A percentile compares a stretch with the other conserved stretches of the same genome.
Conservation (phyloP, 2,797 vertebrate genomes). For the Scolopax rusticola region DNA sequence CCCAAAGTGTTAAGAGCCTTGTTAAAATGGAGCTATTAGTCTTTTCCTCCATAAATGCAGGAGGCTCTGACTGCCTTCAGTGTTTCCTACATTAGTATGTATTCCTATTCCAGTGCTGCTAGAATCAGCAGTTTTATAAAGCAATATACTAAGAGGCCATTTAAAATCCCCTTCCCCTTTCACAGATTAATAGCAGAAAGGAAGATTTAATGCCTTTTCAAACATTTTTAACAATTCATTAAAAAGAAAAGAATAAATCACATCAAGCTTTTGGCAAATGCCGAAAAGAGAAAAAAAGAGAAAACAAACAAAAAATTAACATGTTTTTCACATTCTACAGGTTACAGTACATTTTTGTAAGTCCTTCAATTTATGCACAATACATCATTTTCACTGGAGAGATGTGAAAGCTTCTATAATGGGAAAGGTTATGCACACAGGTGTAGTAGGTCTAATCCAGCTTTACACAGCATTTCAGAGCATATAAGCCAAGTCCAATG, state of each 20-base stretch:
- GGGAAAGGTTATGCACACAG: slow-evolving; percentile 19
- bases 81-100: slow-evolving; percentile 79
- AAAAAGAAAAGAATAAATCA: slow-evolving; percentile 78
- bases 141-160: slow-evolving; percentile 81
- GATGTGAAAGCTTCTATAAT: slow-evolving; percentile 30
- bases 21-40: slow-evolving; percentile 81
- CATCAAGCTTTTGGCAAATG: slow-evolving; percentile 44
- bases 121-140: slow-evolving; percentile 82
- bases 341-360: slow-evolving; percentile 52
- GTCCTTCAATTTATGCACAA: slow-evolving; percentile 47
- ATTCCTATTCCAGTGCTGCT: slow-evolving; percentile 75
- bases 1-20: slow-evolving; percentile 77
- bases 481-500: not conserved
- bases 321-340: slow-evolving; percentile 58
- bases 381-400: slow-evolving; percentile 42
- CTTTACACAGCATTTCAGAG: not conserved
- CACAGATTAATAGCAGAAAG: slow-evolving; percentile 77
- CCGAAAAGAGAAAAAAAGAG: not conserved
- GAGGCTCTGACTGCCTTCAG: slow-evolving; percentile 67
- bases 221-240: slow-evolving; percentile 80
- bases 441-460: not conserved
- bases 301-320: slow-evolving; percentile 73
- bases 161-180: slow-evolving; percentile 72
- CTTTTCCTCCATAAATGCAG: slow-evolving; percentile 76
- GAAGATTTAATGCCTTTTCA: slow-evolving; percentile 78